phyloP scores from a whole-genome alignment of 2,113 vertebrate species.

The Microcebus griseorufus region DNA sequence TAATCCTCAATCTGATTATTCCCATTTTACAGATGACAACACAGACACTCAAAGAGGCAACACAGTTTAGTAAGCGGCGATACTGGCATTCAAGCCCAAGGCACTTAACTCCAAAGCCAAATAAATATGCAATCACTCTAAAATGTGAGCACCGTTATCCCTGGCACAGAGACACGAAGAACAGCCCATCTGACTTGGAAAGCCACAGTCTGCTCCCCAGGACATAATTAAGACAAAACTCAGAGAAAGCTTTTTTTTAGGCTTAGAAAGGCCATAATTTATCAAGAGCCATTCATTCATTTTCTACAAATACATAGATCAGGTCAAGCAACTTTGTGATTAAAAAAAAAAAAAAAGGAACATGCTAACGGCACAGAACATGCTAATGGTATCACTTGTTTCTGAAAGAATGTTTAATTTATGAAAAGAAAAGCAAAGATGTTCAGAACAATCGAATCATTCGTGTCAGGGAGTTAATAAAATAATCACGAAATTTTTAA shows the following conservation, averaged over 20 bases:
- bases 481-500: neutral
- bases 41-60: neutral
- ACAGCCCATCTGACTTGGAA: neutral
- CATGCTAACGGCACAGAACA: neutral
- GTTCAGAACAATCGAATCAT: neutral
- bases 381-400: conserved; percentile 20
- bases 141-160: neutral
- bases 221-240: conserved; percentile 38
- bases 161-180: neutral
- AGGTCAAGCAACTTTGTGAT: neutral
- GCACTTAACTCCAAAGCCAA: neutral
- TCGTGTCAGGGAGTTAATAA: neutral
- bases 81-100: neutral
- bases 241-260: neutral
- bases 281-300: conserved; percentile 31
- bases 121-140: neutral
- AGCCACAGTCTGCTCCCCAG: neutral
- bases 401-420: conserved; percentile 16
- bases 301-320: neutral
- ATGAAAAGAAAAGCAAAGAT: neutral
- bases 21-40: neutral
- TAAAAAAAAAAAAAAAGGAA: neutral
- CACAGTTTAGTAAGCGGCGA: neutral
- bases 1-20: neutral
- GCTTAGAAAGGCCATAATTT: neutral